Conservation (phyloP, 2,888 invertebrate genomes). For the Pogonocherus hispidulus region DNA sequence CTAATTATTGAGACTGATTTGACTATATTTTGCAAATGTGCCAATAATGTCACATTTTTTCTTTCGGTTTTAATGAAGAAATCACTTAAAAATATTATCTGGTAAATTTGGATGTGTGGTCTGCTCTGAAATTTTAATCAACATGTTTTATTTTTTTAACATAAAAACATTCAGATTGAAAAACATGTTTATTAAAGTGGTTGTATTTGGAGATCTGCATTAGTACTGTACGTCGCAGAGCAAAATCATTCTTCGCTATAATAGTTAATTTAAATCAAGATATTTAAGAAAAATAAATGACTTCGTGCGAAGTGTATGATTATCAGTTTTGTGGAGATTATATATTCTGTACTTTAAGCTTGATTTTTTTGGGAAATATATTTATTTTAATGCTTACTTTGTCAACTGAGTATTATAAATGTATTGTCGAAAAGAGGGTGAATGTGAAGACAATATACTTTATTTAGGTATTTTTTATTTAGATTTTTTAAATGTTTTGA, state of each 20-base stretch:
- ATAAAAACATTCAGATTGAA: slow-evolving; percentile 9
- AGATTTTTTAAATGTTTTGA: slow-evolving; percentile 32
- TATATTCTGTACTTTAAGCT: slow-evolving; percentile 69
- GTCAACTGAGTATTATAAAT: slow-evolving; percentile 18
- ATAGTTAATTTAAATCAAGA: slow-evolving; percentile 11
- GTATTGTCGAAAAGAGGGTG: slow-evolving; percentile 17
- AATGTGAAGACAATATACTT: slow-evolving; percentile 14
- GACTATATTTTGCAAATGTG: not conserved
- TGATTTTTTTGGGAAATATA: slow-evolving; percentile 56
- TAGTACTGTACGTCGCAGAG: slow-evolving; percentile 16
- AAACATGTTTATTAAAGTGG: slow-evolving; percentile 48
- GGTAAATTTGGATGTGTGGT: slow-evolving; percentile 2
- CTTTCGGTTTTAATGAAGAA: not conserved
- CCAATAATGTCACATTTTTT: not conserved
- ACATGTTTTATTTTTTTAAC: slow-evolving; percentile 43
- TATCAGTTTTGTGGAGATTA: slow-evolving; percentile 59
- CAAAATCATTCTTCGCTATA: slow-evolving; percentile 1
- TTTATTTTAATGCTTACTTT: slow-evolving; percentile 20
- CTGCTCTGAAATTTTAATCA: slow-evolving; percentile 38
- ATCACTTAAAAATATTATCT: not conserved
- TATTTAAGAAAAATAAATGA: slow-evolving; percentile 7
- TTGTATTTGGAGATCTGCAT: slow-evolving; percentile 41
- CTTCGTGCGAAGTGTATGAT: slow-evolving; percentile 63
- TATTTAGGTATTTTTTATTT: slow-evolving; percentile 25
- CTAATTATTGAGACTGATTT: not conserved